Conservation (phyloP, 2,113 vertebrate genomes). For the Ciconia stormi region DNA sequence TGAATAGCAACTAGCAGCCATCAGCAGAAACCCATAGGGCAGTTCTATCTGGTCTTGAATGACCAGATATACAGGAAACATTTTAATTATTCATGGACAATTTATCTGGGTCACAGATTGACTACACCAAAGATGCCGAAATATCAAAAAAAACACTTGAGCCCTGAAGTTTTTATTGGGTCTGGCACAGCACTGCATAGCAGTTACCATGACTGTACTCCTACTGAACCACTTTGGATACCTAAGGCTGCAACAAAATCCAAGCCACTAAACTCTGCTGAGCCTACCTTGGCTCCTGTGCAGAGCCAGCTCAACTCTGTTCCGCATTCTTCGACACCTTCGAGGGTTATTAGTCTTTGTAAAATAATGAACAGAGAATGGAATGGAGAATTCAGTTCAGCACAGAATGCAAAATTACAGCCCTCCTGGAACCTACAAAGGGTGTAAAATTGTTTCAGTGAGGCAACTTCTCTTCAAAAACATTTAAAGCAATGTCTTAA, state of each 20-base stretch:
- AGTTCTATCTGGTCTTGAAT: background rate
- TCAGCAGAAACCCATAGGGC: background rate
- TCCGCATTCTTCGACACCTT: background rate
- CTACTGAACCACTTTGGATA: background rate
- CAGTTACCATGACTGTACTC: fast-evolving
- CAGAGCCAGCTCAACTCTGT: background rate
- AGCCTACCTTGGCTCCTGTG: background rate
- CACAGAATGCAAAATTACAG: background rate
- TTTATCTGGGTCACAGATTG: background rate
- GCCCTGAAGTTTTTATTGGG: background rate
- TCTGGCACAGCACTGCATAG: background rate
- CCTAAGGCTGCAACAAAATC: background rate
- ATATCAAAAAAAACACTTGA: background rate
- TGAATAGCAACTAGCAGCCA: background rate
- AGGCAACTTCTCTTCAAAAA: background rate
- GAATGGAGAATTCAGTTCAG: background rate
- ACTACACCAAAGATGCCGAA: background rate
- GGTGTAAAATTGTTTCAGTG: background rate
- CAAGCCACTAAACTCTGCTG: background rate
- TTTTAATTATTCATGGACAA: background rate
- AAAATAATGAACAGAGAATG: background rate
- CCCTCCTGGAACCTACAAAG: background rate
- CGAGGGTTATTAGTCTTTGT: background rate
- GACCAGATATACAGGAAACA: background rate
- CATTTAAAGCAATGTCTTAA: background rate